These are phyloP conservation scores for Acronicta psi DNA, from an alignment of 2,888 invertebrate genomes.

Conservation along the genomic window DNA sequence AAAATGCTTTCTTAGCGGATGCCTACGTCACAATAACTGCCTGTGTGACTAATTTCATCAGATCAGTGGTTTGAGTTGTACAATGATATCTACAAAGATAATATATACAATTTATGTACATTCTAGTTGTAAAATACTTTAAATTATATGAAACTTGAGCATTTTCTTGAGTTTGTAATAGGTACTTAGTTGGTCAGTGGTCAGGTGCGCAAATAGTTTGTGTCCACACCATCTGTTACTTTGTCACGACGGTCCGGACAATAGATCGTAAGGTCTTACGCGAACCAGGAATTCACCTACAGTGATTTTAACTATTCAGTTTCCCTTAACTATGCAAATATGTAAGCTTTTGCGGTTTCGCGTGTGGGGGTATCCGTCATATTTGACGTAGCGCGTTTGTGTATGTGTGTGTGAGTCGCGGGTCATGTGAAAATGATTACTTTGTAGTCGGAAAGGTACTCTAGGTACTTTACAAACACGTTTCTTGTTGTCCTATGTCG, in stretches of 20 bases:
- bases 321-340: slow-evolving; percentile 69
- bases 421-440: slow-evolving; percentile 21
- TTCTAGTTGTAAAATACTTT: neutral
- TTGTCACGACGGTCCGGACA: slow-evolving; percentile 70
- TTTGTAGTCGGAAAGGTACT: slow-evolving; percentile 19
- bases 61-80: too few species aligned
- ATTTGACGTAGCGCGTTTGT: slow-evolving; percentile 1
- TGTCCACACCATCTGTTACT: slow-evolving; percentile 57
- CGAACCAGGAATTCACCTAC: slow-evolving; percentile 69
- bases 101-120: too few species aligned
- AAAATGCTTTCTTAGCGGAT: too few species aligned
- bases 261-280: slow-evolving; percentile 77
- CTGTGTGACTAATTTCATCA: too few species aligned
- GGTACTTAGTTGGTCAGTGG: neutral
- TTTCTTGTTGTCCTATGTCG: slow-evolving; percentile 19
- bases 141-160: slow-evolving; percentile 3
- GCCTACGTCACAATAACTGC: too few species aligned
- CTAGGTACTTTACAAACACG: neutral
- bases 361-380: slow-evolving; percentile 45
- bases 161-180: slow-evolving; percentile 3
- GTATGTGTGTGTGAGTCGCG: slow-evolving; percentile 14
- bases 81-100: too few species aligned
- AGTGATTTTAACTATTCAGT: slow-evolving; percentile 81
- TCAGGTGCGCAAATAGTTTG: slow-evolving; percentile 29
- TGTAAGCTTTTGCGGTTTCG: slow-evolving; percentile 63